Base-by-base conservation (phyloP, 2,888 invertebrate species). In the Formica aserva region DNA sequence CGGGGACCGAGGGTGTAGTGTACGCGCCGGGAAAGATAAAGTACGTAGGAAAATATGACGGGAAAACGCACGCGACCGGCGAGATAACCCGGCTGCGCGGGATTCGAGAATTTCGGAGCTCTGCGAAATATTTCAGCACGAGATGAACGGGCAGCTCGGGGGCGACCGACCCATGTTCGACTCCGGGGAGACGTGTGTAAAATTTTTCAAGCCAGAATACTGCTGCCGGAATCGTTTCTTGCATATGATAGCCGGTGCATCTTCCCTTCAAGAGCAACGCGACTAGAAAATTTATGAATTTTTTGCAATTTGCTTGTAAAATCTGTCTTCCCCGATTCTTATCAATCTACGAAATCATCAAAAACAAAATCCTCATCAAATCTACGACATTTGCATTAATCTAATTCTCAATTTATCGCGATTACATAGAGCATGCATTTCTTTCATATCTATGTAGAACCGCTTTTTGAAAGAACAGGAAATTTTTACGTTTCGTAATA, bases 1-100 rank as follows among this genome's bases (percentile, higher is more conserved):
- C 81, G 81, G 57, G 55, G 83, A 63, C 67, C 67, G 41, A 74
- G 82, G 77, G 78, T 82, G 55, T 52, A 52, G 48, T 81, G 62
- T 81, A 81, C 81, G 81, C 81, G 82, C 82, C 81, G 57, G 65
- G 82, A 60, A 82, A 66, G 82, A 65, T 78, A 82, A 80, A 62
- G 82, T 80, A 83, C 80, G 78, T 80, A 80, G 78, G 67, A 78
- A 80, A 83, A 78, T 83, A 67, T 78, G 81, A 80, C 82, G 80
- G 67, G 57, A 52, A 81, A 78, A 78, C 81, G 38, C 48, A 77
- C 22, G 63, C 63, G 52, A 35, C 29, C 13, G 55, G 48, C 48
- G 48, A 65, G 83, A 57, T 72, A 69, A 60, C 57, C 13, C 52
- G 22, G n/a, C 13, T 67, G 48, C 55, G 69, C 26, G 69, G 15